phyloP scores from a whole-genome alignment of 2,888 invertebrate species.

The Drosophila mimica region DNA sequence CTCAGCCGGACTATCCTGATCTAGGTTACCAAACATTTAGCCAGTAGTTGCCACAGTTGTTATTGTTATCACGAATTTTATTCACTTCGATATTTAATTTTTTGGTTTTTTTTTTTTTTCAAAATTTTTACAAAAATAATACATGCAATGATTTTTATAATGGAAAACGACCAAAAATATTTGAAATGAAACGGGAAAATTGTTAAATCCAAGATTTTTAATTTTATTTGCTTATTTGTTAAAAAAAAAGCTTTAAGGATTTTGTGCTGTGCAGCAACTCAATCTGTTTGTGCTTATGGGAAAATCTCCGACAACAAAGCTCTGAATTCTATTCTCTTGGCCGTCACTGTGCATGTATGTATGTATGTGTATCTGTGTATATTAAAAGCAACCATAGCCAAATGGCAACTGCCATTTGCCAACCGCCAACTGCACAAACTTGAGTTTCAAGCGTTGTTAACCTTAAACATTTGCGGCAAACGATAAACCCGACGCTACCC shows the following conservation, averaged over 20 bases:
- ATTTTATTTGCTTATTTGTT: too few species aligned
- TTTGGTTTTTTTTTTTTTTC: background rate
- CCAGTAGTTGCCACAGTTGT: background rate
- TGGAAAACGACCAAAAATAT: slow-evolving; percentile 14
- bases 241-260: background rate
- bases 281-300: too few species aligned
- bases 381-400: slow-evolving; percentile 10
- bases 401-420: slow-evolving; percentile 35
- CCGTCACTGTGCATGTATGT: background rate
- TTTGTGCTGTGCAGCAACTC: too few species aligned
- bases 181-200: slow-evolving; percentile 14
- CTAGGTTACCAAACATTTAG: background rate
- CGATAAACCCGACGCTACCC: slow-evolving; percentile 33
- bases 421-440: slow-evolving; percentile 46
- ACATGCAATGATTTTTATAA: background rate
- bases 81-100: background rate
- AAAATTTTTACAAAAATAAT: background rate
- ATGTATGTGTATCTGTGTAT: too few species aligned
- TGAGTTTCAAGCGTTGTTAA: slow-evolving; percentile 56
- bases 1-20: background rate
- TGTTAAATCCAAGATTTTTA: too few species aligned
- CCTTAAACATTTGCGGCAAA: slow-evolving; percentile 53
- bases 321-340: background rate
- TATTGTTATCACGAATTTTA: background rate
- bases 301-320: too few species aligned